Conservation (phyloP, 2,113 vertebrate species). For the Perca fluviatilis region DNA sequence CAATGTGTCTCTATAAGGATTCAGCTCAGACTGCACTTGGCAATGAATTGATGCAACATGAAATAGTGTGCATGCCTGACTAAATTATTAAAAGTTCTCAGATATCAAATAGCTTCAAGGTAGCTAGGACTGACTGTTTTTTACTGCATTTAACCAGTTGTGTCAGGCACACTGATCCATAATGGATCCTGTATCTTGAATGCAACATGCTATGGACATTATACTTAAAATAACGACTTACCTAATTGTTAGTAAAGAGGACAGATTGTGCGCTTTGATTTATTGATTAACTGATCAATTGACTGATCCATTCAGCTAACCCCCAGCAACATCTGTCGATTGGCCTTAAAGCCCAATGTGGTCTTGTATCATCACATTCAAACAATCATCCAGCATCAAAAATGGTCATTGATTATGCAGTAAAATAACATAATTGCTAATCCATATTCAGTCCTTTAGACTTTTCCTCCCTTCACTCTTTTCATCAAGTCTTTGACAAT, state of each 20-base stretch:
- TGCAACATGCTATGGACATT: neutral
- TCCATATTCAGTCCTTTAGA: neutral
- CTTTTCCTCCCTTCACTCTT: neutral
- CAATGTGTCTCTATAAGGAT: constrained; percentile 3
- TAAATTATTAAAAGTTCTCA: neutral
- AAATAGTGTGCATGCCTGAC: neutral
- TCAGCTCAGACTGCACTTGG: neutral
- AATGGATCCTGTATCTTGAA: neutral
- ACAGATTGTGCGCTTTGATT: neutral
- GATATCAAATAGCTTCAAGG: neutral
- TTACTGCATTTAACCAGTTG: neutral
- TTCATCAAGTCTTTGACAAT: neutral
- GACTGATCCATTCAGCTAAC: neutral
- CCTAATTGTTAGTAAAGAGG: neutral
- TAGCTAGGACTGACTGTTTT: neutral
- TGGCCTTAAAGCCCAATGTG: neutral
- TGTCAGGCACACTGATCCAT: neutral
- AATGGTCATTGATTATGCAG: neutral
- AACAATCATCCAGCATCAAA: neutral
- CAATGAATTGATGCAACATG: neutral
- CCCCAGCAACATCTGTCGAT: neutral
- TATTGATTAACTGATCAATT: neutral
- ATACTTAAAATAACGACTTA: neutral
- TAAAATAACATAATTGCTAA: neutral
- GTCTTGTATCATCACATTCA: neutral